Evolutionary conservation across 2,113 vertebrate genomes (phyloP), one percentile per base, ranked within the genome.

Genomic region (Hypomesus transpacificus): DNA sequence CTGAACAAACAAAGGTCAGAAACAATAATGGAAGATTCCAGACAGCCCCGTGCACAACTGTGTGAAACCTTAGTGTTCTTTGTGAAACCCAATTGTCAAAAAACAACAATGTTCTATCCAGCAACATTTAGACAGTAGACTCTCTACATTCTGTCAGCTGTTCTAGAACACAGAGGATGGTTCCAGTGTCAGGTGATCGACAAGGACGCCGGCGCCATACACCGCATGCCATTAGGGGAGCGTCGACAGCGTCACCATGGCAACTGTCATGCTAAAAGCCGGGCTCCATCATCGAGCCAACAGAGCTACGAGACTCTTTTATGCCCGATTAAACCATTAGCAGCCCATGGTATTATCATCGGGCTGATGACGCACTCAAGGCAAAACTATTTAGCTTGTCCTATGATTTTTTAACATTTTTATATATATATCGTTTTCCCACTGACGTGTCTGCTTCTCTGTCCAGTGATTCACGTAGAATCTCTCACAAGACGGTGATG

Each of bases 161-260:
- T 66, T 71, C 51, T 68, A 2, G 52, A 60, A 80, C 84, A 88
- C 87, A 87, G 88, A 86, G 82, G 86, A 81, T 71, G 58, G 80
- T 73, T 16, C 39, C 39, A 46, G 39, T 46, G 39, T 64, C 75
- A 79, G 80, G 80, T 72, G 77, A 87, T 84, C 85, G 75, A 70
- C 75, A 57, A 67, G 66, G 71, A 31, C 81, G 57, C 76, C 71
- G 75, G 74, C 76, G 70, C 76, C 59, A 77, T 71, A 82, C 77
- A 73, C 71, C 68, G 39, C 81, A 83, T 88, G 76, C 80, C 86
- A 83, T 86, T 80, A 73, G 73, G 78, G 39, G 73, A 80, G 82
- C 85, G 87, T 78, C 20, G 72, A 80, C 81, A 84, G 73, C 75
- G 79, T 92, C 72, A 3, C 88, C 84, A 90, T 91, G 85, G 90